Evolutionary conservation across 2,888 invertebrate genomes (phyloP).

Genomic region (Cheilosia scutellata): DNA sequence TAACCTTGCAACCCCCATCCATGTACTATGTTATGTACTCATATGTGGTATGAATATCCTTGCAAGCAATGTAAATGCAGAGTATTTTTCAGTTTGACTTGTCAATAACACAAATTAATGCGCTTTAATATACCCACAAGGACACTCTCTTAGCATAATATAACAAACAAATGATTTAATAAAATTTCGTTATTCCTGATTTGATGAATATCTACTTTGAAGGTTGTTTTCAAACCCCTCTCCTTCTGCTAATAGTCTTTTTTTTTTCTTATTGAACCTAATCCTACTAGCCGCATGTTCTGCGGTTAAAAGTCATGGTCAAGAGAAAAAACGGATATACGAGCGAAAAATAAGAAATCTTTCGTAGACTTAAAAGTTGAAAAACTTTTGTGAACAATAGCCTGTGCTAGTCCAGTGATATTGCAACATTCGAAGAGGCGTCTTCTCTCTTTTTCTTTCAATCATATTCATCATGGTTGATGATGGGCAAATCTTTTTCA

Average conservation of each 20-base stretch:
- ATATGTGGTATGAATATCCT: background rate
- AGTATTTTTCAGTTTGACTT: slow-evolving; percentile 13
- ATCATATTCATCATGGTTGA: slow-evolving; percentile 17
- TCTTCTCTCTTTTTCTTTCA: background rate
- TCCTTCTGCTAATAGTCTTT: slow-evolving; percentile 20
- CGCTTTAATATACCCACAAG: slow-evolving; percentile 17
- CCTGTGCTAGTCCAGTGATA: slow-evolving; percentile 27
- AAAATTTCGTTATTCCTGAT: slow-evolving; percentile 35
- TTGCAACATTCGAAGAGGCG: slow-evolving; percentile 32
- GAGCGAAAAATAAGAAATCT: slow-evolving; percentile 35
- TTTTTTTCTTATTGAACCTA: slow-evolving; percentile 3
- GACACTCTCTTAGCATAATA: slow-evolving; percentile 28
- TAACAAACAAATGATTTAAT: slow-evolving; percentile 24
- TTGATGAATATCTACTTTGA: slow-evolving; percentile 42
- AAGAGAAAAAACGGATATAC: slow-evolving; percentile 18
- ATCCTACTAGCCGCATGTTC: slow-evolving; percentile 22
- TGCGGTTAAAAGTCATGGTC: slow-evolving; percentile 63
- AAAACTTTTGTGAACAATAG: slow-evolving; percentile 54
- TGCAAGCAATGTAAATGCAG: background rate
- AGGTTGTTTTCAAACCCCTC: slow-evolving; percentile 31
- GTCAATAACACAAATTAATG: slow-evolving; percentile 12
- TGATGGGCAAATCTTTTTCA: slow-evolving; percentile 36
- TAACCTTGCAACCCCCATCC: slow-evolving; percentile 12
- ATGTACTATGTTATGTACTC: background rate
- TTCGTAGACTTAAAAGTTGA: slow-evolving; percentile 48